Percentiles rank a stretch among this genome's conserved stretches.
phyloP scores from a whole-genome alignment of 1,140 invertebrate genomes.

The Amphibalanus amphitrite region DNA sequence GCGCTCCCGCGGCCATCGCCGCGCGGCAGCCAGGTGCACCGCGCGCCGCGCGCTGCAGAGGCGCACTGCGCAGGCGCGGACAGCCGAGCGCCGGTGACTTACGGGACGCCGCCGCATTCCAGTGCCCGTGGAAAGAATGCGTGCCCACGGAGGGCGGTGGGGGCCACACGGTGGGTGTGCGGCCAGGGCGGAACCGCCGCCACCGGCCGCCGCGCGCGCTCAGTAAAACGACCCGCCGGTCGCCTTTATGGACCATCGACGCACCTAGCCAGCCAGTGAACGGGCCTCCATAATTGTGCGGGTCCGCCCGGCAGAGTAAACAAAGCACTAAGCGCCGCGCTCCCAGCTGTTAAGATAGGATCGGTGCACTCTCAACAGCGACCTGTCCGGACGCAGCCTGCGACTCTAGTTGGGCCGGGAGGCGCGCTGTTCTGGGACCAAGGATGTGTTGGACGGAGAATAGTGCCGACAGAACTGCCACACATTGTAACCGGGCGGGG shows the following conservation, averaged over 20 bases:
- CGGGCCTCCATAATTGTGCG: background rate
- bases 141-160: background rate
- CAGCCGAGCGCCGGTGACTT: background rate
- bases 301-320: background rate
- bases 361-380: background rate
- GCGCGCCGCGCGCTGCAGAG: background rate
- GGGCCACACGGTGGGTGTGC: too few relatives aligned
- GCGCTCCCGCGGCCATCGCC: background rate
- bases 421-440: background rate
- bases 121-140: background rate
- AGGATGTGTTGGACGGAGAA: too few relatives aligned
- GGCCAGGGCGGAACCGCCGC: too few relatives aligned
- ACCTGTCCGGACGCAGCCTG: background rate
- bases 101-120: background rate
- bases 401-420: background rate
- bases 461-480: too few relatives aligned
- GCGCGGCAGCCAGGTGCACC: background rate
- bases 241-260: background rate
- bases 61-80: too few relatives aligned
- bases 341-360: background rate
- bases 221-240: background rate
- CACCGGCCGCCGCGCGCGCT: background rate
- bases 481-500: too few relatives aligned
- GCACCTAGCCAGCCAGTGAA: background rate
- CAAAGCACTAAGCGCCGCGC: background rate